Evolutionary conservation across 2,113 vertebrate species (phyloP).

Genomic region (Lipotes vexillifer): DNA sequence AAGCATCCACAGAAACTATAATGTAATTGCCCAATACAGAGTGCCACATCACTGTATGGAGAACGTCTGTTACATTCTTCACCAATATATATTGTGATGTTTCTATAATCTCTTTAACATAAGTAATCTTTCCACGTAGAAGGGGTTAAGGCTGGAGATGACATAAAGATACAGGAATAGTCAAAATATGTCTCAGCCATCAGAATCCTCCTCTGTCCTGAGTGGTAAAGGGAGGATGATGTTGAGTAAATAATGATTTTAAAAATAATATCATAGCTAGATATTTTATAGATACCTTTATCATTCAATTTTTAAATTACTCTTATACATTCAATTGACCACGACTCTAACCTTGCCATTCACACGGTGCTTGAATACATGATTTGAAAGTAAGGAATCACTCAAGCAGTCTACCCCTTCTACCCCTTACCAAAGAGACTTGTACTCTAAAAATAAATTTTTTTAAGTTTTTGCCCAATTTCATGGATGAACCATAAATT

Average conservation of each 20-base stretch:
- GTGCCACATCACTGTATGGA: not conserved
- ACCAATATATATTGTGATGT: not conserved
- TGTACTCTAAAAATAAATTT: not conserved
- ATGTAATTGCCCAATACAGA: not conserved
- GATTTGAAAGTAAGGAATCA: not conserved
- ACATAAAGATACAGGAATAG: not conserved
- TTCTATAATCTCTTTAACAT: not conserved
- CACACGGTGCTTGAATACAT: not conserved
- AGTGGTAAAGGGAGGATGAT: not conserved
- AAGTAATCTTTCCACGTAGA: not conserved
- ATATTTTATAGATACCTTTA: not conserved
- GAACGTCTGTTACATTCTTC: not conserved
- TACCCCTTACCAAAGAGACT: not conserved
- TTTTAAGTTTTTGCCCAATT: not conserved
- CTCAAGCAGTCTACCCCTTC: not conserved
- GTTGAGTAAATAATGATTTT: not conserved
- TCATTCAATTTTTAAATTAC: not conserved
- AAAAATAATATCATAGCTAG: not conserved
- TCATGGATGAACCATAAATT: not conserved
- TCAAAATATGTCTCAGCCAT: not conserved
- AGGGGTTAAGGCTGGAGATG: not conserved
- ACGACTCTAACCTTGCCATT: not conserved
- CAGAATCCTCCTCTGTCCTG: not conserved
- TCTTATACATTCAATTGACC: not conserved
- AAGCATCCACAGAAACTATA: conserved; percentile 3